phyloP scores from a whole-genome alignment of 2,888 invertebrate species.

The Eupithecia exiguata region DNA sequence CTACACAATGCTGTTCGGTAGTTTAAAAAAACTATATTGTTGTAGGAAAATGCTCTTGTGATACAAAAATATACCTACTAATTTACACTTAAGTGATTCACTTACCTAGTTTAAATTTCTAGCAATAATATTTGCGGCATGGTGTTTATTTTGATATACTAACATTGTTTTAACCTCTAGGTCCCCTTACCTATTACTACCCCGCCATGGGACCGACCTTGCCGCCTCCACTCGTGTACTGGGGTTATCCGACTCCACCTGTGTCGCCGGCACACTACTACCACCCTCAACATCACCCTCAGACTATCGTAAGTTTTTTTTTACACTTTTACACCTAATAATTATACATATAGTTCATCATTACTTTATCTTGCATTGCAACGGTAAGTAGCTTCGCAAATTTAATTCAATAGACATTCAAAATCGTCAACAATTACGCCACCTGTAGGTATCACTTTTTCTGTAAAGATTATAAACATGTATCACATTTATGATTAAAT shows the following conservation, averaged over 20 bases:
- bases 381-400: neutral
- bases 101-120: neutral
- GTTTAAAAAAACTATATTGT: neutral
- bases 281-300: slow-evolving; percentile 84
- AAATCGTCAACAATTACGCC: neutral
- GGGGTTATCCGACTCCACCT: slow-evolving; percentile 97
- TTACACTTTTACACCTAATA: too few species aligned
- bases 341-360: too few species aligned
- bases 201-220: slow-evolving; percentile 83
- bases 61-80: slow-evolving; percentile 4
- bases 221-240: slow-evolving; percentile 91
- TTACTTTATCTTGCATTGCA: too few species aligned
- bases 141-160: slow-evolving; percentile 13
- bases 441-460: slow-evolving; percentile 3
- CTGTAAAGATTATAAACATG: neutral
- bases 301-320: slow-evolving; percentile 68
- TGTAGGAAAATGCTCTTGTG: neutral
- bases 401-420: neutral
- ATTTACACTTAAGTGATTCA: neutral
- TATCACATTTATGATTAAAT: neutral
- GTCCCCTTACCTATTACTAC: slow-evolving; percentile 83
- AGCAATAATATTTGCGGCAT: neutral
- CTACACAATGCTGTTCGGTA: neutral
- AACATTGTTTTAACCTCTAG: slow-evolving; percentile 49
- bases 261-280: slow-evolving; percentile 96